A percentile compares a stretch with the other conserved stretches of the same genome.
Conservation (phyloP, 2,113 vertebrate genomes). For the Oreochromis niloticus region DNA sequence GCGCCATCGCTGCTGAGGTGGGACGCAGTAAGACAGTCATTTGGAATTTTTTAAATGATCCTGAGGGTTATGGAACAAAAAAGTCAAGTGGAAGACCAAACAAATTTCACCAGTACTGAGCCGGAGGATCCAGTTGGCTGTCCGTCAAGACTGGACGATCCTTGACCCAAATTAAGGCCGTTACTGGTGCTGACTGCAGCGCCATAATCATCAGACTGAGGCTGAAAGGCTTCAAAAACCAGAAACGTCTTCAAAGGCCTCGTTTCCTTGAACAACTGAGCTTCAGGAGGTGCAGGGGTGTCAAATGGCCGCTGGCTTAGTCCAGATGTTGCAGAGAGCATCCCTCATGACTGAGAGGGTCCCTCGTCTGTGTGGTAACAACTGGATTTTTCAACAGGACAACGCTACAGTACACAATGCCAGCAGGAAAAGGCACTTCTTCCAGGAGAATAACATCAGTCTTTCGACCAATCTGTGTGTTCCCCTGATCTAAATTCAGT, state of each 20-base stretch:
- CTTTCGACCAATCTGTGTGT: not conserved
- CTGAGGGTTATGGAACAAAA: not conserved
- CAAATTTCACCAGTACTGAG: not conserved
- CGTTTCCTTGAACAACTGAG: not conserved
- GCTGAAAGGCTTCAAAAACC: not conserved
- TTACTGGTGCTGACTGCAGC: not conserved
- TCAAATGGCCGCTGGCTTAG: not conserved
- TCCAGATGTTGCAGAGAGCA: not conserved
- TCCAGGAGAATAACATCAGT: not conserved
- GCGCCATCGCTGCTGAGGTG: not conserved
- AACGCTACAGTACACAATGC: not conserved
- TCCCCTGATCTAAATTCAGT: not conserved
- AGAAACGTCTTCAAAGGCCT: not conserved
- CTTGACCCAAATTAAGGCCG: not conserved
- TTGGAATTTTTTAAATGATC: not conserved
- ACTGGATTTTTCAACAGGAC: not conserved
- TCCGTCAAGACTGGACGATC: not conserved
- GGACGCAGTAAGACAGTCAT: fast-evolving
- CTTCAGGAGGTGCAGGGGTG: not conserved
- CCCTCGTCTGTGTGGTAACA: not conserved
- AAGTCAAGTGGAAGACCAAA: too few relatives aligned
- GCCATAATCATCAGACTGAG: not conserved
- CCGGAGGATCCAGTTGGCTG: not conserved
- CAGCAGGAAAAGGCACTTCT: not conserved
- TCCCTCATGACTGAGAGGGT: not conserved